Evolutionary conservation across 1,140 invertebrate species (phyloP), one percentile per base, ranked within the genome.

Genomic region (Teleopsis dalmanni): DNA sequence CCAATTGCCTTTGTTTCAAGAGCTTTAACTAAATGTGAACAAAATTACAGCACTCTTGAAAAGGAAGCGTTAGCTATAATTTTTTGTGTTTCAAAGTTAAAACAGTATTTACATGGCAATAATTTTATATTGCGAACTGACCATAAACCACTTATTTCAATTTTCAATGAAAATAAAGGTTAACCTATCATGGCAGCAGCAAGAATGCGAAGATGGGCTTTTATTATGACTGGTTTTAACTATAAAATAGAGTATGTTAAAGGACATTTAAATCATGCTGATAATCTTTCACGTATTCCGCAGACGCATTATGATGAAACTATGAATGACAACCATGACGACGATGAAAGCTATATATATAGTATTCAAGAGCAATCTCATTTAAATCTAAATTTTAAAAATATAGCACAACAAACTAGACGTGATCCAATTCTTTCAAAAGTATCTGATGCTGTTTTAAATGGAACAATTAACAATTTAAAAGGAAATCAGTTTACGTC

Each of bases 51-150:
- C 8, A 72, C 75, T 50, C 72, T 77, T 21, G 74, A 82, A 23
- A 76, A 72, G 53, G 76, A 82, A 64, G 73, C 72, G 5, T 53
- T 76, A 13, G 68, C 71, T 3, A 71, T 81, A 9, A 49, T 78
- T 2, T 79, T 62, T 56, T 71, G 68, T 6, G 64, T 81, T 5
- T 67, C 70, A 47, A 74, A 74, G 56, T 80, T 80, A 58, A 63
- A 76, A 25, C 55, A 75, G 25, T 81, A 74, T 54, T 41, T 82
- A 4, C 72, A 62, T 54, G 77, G 78, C 22, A 50, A 63, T n/a
- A 40, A 61, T 14, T 81, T 80, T 62, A 58, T 57, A 5, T 50
- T 78, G 11, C 47, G 60, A 31, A 76, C 73, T 1, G 77, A 78
- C 49, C 73, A 78, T 50, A 64, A 74, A 48, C 76, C 76, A 1